Percentiles rank a stretch among this genome's conserved stretches.
Conservation (phyloP, 2,797 vertebrate genomes). For the Premnoplex brunnescens region DNA sequence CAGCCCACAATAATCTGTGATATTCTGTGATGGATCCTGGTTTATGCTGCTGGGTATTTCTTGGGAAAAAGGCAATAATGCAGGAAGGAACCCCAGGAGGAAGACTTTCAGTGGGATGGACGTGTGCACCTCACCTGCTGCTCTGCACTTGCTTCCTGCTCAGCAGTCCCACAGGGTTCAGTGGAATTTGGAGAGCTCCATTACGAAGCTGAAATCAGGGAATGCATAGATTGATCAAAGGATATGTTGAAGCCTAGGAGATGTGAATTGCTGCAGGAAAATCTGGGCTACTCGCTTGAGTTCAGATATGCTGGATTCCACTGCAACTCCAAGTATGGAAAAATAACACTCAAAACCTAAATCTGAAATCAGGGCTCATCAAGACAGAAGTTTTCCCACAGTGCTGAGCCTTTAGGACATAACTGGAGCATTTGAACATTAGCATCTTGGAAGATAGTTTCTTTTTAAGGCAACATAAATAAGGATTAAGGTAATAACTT, state of each 20-base stretch:
- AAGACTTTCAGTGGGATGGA: background rate
- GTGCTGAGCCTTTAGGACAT: background rate
- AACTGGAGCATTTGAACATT: background rate
- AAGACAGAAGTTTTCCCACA: background rate
- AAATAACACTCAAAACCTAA: background rate
- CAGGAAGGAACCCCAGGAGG: background rate
- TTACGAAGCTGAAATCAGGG: background rate
- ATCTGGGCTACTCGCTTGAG: background rate
- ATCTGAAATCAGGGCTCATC: background rate
- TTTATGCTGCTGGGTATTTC: background rate
- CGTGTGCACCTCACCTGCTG: background rate
- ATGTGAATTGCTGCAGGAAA: background rate
- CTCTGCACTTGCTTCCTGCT: background rate
- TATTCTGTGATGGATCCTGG: background rate
- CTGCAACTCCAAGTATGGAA: background rate
- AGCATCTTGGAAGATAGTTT: background rate
- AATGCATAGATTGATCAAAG: background rate
- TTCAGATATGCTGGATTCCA: background rate
- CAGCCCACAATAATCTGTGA: background rate
- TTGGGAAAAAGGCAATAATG: background rate
- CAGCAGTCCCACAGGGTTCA: background rate
- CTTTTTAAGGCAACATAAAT: background rate
- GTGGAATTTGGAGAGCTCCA: background rate
- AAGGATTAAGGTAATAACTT: background rate
- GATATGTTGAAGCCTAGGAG: background rate